These are phyloP conservation scores for Halcyon senegalensis DNA, from an alignment of 2,113 vertebrate species.

Conservation along the genomic window DNA sequence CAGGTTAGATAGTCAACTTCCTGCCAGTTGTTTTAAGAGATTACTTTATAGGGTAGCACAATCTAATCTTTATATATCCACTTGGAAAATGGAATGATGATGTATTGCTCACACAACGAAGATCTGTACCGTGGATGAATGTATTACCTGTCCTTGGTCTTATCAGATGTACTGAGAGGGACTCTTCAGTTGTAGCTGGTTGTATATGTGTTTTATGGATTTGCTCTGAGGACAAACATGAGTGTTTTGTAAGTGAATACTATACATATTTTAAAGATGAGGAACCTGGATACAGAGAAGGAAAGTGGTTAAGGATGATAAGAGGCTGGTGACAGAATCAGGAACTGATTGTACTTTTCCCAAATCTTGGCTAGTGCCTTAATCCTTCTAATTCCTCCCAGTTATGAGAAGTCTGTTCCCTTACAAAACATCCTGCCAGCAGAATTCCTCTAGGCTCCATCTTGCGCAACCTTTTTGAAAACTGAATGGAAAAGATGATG, in stretches of 20 bases:
- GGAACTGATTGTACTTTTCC: background rate
- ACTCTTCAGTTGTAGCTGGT: background rate
- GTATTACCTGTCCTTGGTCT: background rate
- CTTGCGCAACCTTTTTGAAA: background rate
- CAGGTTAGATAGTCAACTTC: background rate
- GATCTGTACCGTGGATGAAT: rapidly evolving
- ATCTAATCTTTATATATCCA: background rate
- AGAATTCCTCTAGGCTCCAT: background rate
- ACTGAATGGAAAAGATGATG: background rate
- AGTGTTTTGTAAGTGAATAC: background rate
- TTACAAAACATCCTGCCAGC: background rate
- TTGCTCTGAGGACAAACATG: background rate
- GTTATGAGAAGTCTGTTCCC: rapidly evolving
- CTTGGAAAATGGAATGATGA: background rate
- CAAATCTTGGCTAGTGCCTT: background rate
- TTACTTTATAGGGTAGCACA: background rate
- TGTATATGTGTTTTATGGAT: background rate
- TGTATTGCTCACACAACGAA: background rate
- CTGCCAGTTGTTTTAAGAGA: background rate
- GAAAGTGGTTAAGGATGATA: background rate
- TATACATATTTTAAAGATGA: background rate
- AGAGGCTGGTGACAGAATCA: background rate
- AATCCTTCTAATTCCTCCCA: background rate
- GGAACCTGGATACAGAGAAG: background rate
- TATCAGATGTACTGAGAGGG: background rate